Evolutionary conservation across 2,888 invertebrate genomes (phyloP).

Genomic region (Diarsia rubi): DNA sequence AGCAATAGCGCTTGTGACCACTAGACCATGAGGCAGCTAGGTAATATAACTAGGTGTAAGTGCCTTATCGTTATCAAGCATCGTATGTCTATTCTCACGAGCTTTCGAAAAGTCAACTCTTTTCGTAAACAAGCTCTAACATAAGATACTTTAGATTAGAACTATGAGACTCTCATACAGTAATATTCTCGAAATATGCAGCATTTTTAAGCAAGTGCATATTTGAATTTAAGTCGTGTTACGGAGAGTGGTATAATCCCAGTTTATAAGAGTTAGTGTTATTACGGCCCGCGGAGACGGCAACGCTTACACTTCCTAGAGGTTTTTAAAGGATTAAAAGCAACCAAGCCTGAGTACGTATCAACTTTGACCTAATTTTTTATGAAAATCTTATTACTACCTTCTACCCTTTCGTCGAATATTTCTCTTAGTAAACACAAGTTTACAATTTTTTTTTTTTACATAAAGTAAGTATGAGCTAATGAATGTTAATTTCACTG

Average conservation of each 20-base stretch:
- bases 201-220: slow-evolving; percentile 79
- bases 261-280: slow-evolving; percentile 84
- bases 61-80: neutral
- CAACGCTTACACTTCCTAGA: slow-evolving; percentile 74
- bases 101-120: slow-evolving; percentile 13
- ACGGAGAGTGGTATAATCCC: slow-evolving; percentile 80
- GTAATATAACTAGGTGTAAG: neutral
- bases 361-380: slow-evolving; percentile 66
- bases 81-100: slow-evolving; percentile 2
- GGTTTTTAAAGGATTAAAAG: slow-evolving; percentile 79
- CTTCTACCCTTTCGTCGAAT: slow-evolving; percentile 29
- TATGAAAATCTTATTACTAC: slow-evolving; percentile 47
- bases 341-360: slow-evolving; percentile 69
- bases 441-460: slow-evolving; percentile 37
- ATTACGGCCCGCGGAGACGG: slow-evolving; percentile 78
- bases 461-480: slow-evolving; percentile 5
- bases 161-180: slow-evolving; percentile 53
- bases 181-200: slow-evolving; percentile 69
- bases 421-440: slow-evolving; percentile 11
- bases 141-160: slow-evolving; percentile 44
- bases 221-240: slow-evolving; percentile 81
- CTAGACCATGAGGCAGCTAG: neutral
- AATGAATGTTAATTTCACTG: slow-evolving; percentile 18
- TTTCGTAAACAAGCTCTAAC: slow-evolving; percentile 12
- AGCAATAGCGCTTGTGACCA: neutral